phyloP scores from a whole-genome alignment of 2,888 invertebrate genomes.

The Apotomis capreana region DNA sequence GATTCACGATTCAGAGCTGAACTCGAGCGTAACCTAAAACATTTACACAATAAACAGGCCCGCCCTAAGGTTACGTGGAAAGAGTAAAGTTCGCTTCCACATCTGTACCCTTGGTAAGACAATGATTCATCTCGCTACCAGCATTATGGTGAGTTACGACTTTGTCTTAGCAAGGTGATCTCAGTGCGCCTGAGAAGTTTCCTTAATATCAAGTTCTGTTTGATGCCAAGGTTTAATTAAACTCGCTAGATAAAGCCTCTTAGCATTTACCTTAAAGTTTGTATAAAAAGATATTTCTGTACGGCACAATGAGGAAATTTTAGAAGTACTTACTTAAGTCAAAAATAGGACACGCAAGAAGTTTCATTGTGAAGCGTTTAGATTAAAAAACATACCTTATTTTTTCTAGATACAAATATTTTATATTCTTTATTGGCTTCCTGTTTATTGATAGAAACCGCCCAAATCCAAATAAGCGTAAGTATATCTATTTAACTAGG shows the following conservation, averaged over 20 bases:
- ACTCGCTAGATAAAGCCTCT: slow-evolving; percentile 6
- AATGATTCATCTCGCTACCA: neutral
- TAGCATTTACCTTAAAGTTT: neutral
- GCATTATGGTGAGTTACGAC: neutral
- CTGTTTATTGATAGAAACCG: too few species aligned
- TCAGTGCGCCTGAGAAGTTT: slow-evolving; percentile 14
- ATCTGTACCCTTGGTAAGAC: neutral
- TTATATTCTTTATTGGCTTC: too few species aligned
- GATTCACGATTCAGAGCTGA: neutral
- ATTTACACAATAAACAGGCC: neutral
- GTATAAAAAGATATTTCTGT: neutral
- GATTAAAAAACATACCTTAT: too few species aligned
- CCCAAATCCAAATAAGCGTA: too few species aligned
- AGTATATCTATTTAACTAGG: too few species aligned
- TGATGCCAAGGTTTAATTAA: slow-evolving; percentile 23
- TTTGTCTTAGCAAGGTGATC: slow-evolving; percentile 3
- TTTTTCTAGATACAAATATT: too few species aligned
- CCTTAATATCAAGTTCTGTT: slow-evolving; percentile 17
- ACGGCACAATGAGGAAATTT: too few species aligned
- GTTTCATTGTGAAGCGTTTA: too few species aligned
- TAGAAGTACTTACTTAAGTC: too few species aligned
- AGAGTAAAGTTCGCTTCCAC: slow-evolving; percentile 9
- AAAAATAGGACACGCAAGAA: too few species aligned
- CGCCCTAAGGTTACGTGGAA: neutral
- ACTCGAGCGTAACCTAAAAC: slow-evolving; percentile 5